Conservation (phyloP, 2,113 vertebrate species). For the Gadus chalcogrammus region DNA sequence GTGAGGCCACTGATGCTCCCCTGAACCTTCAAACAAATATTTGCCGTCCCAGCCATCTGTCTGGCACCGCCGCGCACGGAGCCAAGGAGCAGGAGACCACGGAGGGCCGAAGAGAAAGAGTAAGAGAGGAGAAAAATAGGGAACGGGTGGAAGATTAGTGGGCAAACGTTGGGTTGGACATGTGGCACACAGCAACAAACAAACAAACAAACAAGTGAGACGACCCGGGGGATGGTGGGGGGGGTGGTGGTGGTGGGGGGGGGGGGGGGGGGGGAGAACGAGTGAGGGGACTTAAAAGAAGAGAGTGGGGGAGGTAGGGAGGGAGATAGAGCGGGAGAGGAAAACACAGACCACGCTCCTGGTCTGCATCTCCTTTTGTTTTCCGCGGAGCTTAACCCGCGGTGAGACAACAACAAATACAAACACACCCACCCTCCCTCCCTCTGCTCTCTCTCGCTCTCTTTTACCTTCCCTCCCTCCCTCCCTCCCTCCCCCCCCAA, state of each 20-base stretch:
- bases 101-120: constrained; percentile 21
- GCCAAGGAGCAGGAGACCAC: constrained; percentile 59
- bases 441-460: too few species aligned
- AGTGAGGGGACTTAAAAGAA: not conserved
- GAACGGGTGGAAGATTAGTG: not conserved
- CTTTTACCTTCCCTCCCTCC: constrained; percentile 11
- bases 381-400: constrained; percentile 96
- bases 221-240: not conserved
- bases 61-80: constrained; percentile 71
- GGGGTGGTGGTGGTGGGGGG: not conserved
- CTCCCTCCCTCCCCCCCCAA: constrained; percentile 38
- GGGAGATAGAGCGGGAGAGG: constrained; percentile 42
- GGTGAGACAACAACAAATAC: constrained; percentile 96
- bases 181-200: constrained; percentile 17
- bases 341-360: constrained; percentile 85
- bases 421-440: constrained; percentile 75
- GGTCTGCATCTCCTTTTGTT: constrained; percentile 81
- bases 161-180: constrained; percentile 1
- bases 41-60: constrained; percentile 91
- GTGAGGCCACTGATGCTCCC: constrained; percentile 81
- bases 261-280: not conserved
- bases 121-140: constrained; percentile 25
- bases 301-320: constrained; percentile 22
- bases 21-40: constrained; percentile 80
- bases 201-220: not conserved